Conservation (phyloP, 2,888 invertebrate genomes). For the Dasysyrphus tricinctus region DNA sequence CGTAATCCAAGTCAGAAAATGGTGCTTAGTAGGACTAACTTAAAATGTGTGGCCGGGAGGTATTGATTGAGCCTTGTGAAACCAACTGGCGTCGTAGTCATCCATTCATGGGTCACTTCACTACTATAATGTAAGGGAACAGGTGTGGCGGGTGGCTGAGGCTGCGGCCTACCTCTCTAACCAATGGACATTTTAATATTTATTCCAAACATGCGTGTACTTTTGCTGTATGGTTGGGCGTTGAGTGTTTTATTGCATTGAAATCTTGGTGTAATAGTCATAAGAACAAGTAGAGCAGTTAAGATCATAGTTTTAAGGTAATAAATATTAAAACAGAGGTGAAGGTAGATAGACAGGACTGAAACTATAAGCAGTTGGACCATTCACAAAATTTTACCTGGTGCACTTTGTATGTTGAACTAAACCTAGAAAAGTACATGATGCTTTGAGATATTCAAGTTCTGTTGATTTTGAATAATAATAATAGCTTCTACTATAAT, state of each 20-base stretch:
- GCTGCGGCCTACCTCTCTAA: neutral
- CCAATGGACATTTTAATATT: constrained; percentile 55
- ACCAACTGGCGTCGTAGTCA: neutral
- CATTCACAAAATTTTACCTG: constrained; percentile 9
- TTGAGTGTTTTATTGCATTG: constrained; percentile 56
- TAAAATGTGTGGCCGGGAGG: constrained; percentile 50
- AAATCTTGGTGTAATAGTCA: constrained; percentile 37
- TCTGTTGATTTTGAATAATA: too few species aligned
- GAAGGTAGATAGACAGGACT: constrained; percentile 4
- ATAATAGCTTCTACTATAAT: too few species aligned
- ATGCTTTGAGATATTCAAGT: neutral
- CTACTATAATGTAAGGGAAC: neutral
- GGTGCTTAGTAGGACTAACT: constrained; percentile 18
- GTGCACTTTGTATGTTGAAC: neutral
- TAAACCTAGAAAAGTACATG: neutral
- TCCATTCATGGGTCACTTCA: constrained; percentile 32
- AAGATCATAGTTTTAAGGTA: constrained; percentile 2
- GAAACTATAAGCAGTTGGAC: neutral
- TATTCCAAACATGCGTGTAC: constrained; percentile 40
- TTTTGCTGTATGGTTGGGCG: constrained; percentile 19
- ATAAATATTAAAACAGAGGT: constrained; percentile 21
- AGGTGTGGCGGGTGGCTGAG: neutral
- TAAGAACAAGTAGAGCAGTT: constrained; percentile 37
- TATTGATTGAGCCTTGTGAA: constrained; percentile 58
- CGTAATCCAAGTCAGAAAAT: neutral